Evolutionary conservation across 2,113 vertebrate genomes (phyloP), one percentile per base, ranked within the genome.

Genomic region (Tetrax tetrax): DNA sequence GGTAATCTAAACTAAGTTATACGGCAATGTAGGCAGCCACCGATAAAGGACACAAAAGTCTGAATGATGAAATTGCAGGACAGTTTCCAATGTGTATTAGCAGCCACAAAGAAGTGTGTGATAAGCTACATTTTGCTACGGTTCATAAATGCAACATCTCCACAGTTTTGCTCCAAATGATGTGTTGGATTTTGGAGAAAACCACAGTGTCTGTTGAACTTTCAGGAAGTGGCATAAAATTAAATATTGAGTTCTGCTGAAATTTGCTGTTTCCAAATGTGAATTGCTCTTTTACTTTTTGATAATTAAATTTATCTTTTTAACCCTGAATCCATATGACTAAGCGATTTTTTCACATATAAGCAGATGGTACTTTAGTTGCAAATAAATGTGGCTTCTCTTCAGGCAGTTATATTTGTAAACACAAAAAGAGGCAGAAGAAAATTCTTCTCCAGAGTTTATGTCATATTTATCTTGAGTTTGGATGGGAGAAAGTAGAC

Each of bases 211-310:
- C 35, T 65, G 61, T 11, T 82, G 78, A 94, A 70, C 76, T 78
- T 23, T 15, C 19, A 80, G 86, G 61, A 79, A 90, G 45, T 13
- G n/a, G 29, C 76, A 90, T n/a, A 64, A 53, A 77, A 80, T 78
- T 72, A 61, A 87, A 64, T 48, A 54, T 5, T 81, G 77, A 82
- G 45, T 27, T 89, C 31, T 87, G 45, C 48, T 90, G 68, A 50
- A 90, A 92, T 57, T 15, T 61, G 19, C 48, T 54, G 10, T 83
- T 79, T 90, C 68, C 82, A 51, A 94, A 56, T 5, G 14, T 3
- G 23, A 74, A 81, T 65, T 95, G 91, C 87, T 94, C 74, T 96
- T 95, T 96, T 95, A 29, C n/a, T 66, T 92, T 37, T n/a, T 4
- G 16, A 64, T 82, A 87, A 82, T 92, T 68, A 90, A 89, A 72